Evolutionary conservation across 2,888 invertebrate species (phyloP).

Genomic region (Acanthoscelides obtectus): DNA sequence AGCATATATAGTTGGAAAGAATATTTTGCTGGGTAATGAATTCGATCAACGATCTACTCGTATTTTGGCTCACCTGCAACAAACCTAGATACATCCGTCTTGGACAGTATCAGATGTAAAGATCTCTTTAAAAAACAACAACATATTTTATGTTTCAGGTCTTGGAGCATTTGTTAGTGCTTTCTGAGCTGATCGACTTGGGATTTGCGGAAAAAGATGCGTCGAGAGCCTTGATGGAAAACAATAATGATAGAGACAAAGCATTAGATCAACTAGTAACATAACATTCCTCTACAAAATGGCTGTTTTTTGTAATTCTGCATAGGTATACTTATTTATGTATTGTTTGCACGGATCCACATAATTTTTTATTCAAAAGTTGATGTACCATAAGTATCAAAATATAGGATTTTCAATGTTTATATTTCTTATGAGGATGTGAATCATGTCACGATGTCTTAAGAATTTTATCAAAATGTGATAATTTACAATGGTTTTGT

Average conservation of each 20-base stretch:
- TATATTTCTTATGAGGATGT: too few relatives aligned
- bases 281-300: slow-evolving; percentile 46
- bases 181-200: slow-evolving; percentile 73
- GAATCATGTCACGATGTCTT: too few relatives aligned
- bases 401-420: too few relatives aligned
- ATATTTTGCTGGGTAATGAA: too few relatives aligned
- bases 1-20: too few relatives aligned
- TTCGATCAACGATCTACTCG: too few relatives aligned
- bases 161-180: slow-evolving; percentile 74
- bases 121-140: too few relatives aligned
- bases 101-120: too few relatives aligned
- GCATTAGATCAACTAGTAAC: slow-evolving; percentile 79
- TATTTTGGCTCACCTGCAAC: neutral
- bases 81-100: neutral
- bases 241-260: slow-evolving; percentile 78
- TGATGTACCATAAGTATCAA: too few relatives aligned
- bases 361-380: too few relatives aligned
- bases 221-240: slow-evolving; percentile 67
- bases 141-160: slow-evolving; percentile 54
- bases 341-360: slow-evolving; percentile 6
- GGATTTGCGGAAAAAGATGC: slow-evolving; percentile 77
- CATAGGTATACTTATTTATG: slow-evolving; percentile 22
- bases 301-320: slow-evolving; percentile 28
- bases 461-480: too few relatives aligned
- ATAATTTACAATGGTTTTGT: too few relatives aligned